phyloP scores from a whole-genome alignment of 1,140 invertebrate species.

The Trichomalopsis sarcophagae region DNA sequence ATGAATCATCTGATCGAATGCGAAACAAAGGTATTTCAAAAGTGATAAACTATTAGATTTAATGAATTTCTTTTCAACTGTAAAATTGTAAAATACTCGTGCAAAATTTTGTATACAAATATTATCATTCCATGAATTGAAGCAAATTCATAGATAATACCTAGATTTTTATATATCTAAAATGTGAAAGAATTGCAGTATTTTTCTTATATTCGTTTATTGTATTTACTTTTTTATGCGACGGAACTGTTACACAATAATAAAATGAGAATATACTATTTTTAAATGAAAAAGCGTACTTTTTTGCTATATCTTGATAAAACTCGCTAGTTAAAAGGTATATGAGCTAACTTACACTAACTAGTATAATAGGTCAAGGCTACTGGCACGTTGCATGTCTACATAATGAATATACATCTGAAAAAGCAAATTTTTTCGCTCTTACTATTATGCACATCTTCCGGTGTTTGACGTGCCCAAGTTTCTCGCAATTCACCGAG shows the following conservation, averaged over 20 bases:
- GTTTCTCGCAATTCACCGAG: neutral
- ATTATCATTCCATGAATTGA: slow-evolving; percentile 11
- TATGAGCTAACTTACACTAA: neutral
- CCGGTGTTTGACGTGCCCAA: neutral
- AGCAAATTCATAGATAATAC: neutral
- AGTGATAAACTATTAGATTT: neutral
- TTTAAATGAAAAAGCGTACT: slow-evolving; percentile 23
- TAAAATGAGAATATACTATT: slow-evolving; percentile 46
- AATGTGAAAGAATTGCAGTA: slow-evolving; percentile 27
- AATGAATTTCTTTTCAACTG: neutral
- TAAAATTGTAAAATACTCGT: neutral
- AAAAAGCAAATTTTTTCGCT: slow-evolving; percentile 8
- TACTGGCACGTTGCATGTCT: neutral
- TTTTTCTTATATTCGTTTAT: slow-evolving; percentile 35
- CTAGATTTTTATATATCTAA: slow-evolving; percentile 11
- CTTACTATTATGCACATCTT: slow-evolving; percentile 5
- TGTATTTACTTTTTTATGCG: slow-evolving; percentile 32
- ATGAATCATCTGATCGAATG: neutral
- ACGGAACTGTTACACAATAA: slow-evolving; percentile 34
- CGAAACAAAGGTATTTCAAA: neutral
- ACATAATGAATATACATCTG: neutral
- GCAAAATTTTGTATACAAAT: neutral
- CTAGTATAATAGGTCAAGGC: neutral
- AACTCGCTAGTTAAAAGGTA: neutral
- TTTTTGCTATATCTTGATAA: neutral